Evolutionary conservation across 2,888 invertebrate species (phyloP), one percentile per base, ranked within the genome.

Genomic region (Ophion ellenae): DNA sequence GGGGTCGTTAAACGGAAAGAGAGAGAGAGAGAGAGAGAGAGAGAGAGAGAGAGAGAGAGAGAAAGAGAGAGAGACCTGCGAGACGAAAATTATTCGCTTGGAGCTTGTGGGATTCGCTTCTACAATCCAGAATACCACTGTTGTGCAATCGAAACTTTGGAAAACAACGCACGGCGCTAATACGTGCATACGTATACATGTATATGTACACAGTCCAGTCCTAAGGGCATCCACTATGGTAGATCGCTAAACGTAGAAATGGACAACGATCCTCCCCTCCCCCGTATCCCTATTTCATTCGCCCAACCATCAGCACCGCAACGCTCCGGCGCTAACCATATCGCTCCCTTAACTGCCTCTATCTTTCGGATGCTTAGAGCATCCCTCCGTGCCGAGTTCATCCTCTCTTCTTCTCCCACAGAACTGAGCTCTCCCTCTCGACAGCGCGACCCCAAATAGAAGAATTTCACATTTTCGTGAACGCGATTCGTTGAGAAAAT

Each of bases 111-210:
- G 84, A 78, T 53, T 64, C 64, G 79, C 57, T 36, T 59, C 17
- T 71, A 57, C 81, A 64, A 63, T 53, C 61, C 70, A 47, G 53
- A 53, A 66, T 63, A 78, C 87, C 83, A 81, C 89, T 81, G 84
- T 81, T 85, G 89, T 87, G 91, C 91, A 91, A 92, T 92, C 90
- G 92, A 90, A 92, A 92, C 91, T 92, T 92, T 86, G 90, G 90
- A 89, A 91, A 90, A 89, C 86, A 87, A 76, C 79, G 86, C 11
- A 20, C 53, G 61, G 76, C 71, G 45, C 28, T 32, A 70, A 71
- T 61, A 10, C 11, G 59, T 53, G 53, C 17, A 40, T 40, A 59
- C 53, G 24, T 53, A 53, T 76, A 59, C 63, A 28, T 32, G 11
- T 14, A 40, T 40, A 17, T 40, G 36, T 70, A 47, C 57, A 53